Base-by-base conservation (phyloP, 2,113 vertebrate species). In the Phocoena sinus region DNA sequence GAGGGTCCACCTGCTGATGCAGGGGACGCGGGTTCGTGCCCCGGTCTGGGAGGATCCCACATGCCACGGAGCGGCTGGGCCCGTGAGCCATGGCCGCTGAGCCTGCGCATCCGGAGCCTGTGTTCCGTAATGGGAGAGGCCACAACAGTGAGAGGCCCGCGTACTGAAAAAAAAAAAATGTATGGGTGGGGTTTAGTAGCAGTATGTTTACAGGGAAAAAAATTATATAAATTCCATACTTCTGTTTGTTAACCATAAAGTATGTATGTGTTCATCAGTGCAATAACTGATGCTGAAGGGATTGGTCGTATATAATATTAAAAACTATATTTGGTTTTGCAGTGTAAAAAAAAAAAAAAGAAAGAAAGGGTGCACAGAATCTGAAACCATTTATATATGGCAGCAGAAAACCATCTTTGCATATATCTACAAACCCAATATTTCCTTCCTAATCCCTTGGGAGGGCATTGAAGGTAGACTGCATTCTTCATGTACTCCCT, bases 311-410 rank as follows among this genome's bases (percentile, higher is more conserved):
- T 36, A 58, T 71, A 85, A 62, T 73, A 25, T 80, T 96, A 92
- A 89, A 80, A 84, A 88, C 92, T 90, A 26, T 81, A 85, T 76
- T 94, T 96, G 47, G 2, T 44, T 88, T 95, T 91, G 41, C 44
- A 71, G 18, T 36, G 12, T 47, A 80, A 91, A 82, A 47, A 47
- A 50, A n/a, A 50, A 1, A 50, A 5, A 15, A 50, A 50, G 3
- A 15, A 50, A 81, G 56, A 73, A 82, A 96, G 11, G 65, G 33
- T 91, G 47, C 23, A 17, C 17, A 36, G 44, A 50, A 26, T 67
- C 67, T 80, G 36, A 93, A 94, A 77, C 38, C 70, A 85, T 74
- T 38, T 74, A 33, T 92, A 95, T 71, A 79, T 87, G 50, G 63
- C 38, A 21, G 79, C 23, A 47, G 70, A 90, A 95, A 91, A 53